Conservation (phyloP, 1,140 invertebrate genomes). For the Galleria mellonella region DNA sequence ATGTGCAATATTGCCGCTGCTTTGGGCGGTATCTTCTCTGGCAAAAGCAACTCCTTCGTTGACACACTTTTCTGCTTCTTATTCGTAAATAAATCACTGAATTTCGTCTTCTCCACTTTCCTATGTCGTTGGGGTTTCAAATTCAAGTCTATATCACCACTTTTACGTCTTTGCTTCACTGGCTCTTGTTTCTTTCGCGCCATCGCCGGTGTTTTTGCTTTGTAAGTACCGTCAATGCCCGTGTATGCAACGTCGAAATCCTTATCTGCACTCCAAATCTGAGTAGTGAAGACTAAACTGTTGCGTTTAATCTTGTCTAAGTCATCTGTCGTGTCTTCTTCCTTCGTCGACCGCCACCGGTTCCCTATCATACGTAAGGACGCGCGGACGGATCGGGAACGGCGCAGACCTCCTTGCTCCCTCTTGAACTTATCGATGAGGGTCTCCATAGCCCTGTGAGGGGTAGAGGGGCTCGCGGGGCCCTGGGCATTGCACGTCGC, state of each 20-base stretch:
- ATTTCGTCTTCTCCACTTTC: conserved; percentile 63
- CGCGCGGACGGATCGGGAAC: conserved; percentile 82
- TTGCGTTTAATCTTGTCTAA: conserved; percentile 46
- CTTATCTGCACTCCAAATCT: conserved; percentile 60
- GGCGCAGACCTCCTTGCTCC: conserved; percentile 72
- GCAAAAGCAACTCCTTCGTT: conserved; percentile 51
- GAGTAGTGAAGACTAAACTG: conserved; percentile 56
- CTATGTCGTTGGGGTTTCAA: conserved; percentile 53
- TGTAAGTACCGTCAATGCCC: conserved; percentile 65
- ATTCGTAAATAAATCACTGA: conserved; percentile 61
- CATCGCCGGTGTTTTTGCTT: conserved; percentile 72
- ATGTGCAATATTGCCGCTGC: conserved; percentile 76
- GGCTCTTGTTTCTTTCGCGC: conserved; percentile 50
- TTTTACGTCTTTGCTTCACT: conserved; percentile 46
- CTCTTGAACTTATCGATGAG: conserved; percentile 65
- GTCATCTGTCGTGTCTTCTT: conserved; percentile 41
- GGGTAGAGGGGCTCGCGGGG: conserved; percentile 45
- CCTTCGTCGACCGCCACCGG: conserved; percentile 68
- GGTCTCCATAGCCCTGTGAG: conserved; percentile 66
- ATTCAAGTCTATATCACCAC: conserved; percentile 55
- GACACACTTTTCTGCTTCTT: conserved; percentile 56
- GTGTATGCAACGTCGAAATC: conserved; percentile 56
- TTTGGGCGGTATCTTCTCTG: conserved; percentile 74
- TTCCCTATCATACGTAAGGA: conserved; percentile 80
- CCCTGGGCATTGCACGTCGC: conserved; percentile 61